These are phyloP conservation scores for Ptilorrhoa leucosticta DNA, from an alignment of 2,113 vertebrate genomes.

Conservation along the genomic window DNA sequence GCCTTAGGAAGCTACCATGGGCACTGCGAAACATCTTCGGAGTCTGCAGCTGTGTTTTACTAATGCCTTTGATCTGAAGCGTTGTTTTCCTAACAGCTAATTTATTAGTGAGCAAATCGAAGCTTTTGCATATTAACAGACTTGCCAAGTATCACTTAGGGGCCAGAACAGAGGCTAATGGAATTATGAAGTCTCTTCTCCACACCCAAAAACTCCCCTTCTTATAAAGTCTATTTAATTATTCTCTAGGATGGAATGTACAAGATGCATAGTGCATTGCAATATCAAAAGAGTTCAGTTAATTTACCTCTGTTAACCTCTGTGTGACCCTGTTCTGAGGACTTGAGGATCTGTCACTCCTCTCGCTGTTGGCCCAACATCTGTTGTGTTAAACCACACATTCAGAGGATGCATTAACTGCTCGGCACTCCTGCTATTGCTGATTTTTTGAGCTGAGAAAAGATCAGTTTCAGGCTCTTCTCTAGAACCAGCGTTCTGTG, in stretches of 20 bases:
- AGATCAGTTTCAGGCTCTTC: not conserved
- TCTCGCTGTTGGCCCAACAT: not conserved
- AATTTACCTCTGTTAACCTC: not conserved
- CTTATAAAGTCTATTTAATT: not conserved
- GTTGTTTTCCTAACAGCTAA: not conserved
- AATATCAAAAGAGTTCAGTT: not conserved
- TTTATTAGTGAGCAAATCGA: not conserved
- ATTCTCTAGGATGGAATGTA: not conserved
- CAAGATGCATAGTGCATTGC: not conserved
- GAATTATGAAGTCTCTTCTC: not conserved
- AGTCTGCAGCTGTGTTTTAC: not conserved
- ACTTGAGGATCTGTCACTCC: not conserved
- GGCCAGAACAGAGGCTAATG: not conserved
- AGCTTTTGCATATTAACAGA: not conserved
- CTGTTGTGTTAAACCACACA: accelerated
- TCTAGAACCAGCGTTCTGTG: not conserved
- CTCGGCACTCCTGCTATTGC: not conserved
- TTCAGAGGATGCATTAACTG: not conserved
- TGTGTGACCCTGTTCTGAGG: not conserved
- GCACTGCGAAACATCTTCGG: not conserved
- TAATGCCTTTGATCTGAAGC: not conserved
- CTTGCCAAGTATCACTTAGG: not conserved
- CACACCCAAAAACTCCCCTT: not conserved
- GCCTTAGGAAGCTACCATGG: not conserved
- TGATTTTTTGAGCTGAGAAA: not conserved